Conservation (phyloP, 2,888 invertebrate genomes). For the Eurois occulta region DNA sequence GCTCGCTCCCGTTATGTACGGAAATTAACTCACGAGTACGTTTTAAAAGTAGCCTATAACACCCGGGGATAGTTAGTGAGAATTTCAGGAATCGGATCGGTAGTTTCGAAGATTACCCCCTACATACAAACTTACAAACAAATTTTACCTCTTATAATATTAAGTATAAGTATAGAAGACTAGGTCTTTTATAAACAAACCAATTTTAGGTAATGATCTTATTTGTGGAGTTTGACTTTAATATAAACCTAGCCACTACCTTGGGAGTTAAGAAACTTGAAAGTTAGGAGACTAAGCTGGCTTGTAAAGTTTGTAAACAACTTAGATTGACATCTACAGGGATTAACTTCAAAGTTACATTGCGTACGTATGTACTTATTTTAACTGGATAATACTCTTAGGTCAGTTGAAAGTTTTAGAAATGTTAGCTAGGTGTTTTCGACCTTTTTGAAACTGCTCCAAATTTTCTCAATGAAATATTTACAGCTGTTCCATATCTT, state of each 20-base stretch:
- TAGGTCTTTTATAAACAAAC: background rate
- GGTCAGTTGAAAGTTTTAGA: no score
- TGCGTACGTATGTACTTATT: conserved; percentile 15
- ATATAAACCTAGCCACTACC: conserved; percentile 12
- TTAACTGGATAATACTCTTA: background rate
- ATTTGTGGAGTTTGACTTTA: conserved; percentile 35
- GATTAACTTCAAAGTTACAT: conserved; percentile 30
- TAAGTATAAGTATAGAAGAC: no score
- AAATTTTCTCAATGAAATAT: background rate
- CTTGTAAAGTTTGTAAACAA: conserved; percentile 37
- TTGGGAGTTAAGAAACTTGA: conserved; percentile 35
- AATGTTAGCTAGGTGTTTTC: background rate
- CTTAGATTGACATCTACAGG: conserved; percentile 47
- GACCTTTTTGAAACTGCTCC: background rate
- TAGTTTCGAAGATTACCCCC: no score
- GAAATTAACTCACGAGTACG: no score
- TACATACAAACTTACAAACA: no score
- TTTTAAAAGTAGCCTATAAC: no score
- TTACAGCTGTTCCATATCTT: background rate
- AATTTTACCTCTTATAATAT: no score
- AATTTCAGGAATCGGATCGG: no score
- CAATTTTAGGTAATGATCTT: background rate
- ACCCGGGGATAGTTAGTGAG: no score
- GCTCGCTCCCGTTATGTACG: no score
- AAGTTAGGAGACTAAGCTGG: conserved; percentile 23